Base-by-base conservation (phyloP, 2,888 invertebrate species). In the Linhomoeus sp. region DNA sequence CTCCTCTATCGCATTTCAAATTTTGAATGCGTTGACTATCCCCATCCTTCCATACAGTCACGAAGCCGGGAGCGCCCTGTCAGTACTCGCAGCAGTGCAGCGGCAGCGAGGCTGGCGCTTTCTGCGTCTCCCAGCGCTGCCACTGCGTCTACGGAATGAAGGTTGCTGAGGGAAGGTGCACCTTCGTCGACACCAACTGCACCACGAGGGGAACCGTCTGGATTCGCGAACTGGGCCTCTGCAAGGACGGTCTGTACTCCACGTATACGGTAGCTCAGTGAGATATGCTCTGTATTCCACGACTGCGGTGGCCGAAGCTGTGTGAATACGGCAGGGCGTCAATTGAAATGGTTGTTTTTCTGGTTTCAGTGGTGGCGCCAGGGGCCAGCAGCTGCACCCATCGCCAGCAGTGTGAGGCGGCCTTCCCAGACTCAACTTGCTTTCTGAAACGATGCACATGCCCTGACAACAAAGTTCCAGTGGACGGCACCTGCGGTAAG, bases 71-170 rank as follows among this genome's bases (percentile, higher is more conserved):
- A 20, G 54, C 53, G 7, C 63, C 63, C 2, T 63, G 63, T 38
- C 64, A 63, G 48, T 63, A 63, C 50, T 58, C 61, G 1, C 64
- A 63, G 49, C 63, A 63, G 47, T 63, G 63, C 45, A 53, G 58
- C n/a, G 58, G 60, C 9, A 22, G 50, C 9, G 62, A 63, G 39
- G 50, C 55, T 15, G 63, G 63, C 12, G 56, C 63, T 1, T 64
- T 63, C 51, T 63, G 63, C 41, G 50, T 56, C 25, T 49, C 53
- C 33, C 54, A 59, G 47, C 48, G 43, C 1, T 51, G 51, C 29
- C 47, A 45, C 2, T 51, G 51, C 36, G 48, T 51, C 9, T 51
- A 51, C 37, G 49, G 44, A 17, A 64, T 64, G 63, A 52, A 50
- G 36, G 53, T 55, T 36, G 56, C 56, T 9, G 50, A 52, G 20